These are phyloP conservation scores for Macrosteles quadrilineatus DNA, from an alignment of 1,140 invertebrate genomes.

Conservation along the genomic window DNA sequence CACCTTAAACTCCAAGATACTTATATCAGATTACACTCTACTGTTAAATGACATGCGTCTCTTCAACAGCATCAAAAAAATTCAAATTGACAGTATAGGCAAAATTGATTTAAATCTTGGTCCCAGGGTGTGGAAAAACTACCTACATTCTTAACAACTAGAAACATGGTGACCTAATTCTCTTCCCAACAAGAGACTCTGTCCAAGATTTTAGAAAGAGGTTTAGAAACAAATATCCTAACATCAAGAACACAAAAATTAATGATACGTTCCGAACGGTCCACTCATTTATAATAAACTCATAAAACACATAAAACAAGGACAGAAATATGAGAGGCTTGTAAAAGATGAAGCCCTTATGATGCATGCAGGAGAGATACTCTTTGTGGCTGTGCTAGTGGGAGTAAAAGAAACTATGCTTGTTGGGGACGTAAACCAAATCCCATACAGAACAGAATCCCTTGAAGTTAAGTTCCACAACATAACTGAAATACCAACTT, in stretches of 20 bases:
- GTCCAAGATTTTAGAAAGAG: background rate
- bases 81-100: background rate
- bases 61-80: background rate
- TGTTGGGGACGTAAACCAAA: too few species aligned
- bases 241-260: background rate
- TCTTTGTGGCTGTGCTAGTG: too few species aligned
- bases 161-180: background rate
- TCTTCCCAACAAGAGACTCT: slow-evolving; percentile 3
- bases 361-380: too few species aligned
- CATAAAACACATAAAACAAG: too few species aligned
- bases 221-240: background rate
- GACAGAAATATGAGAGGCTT: too few species aligned
- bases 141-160: slow-evolving; percentile 1
- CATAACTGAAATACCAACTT: too few species aligned
- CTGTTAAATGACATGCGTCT: background rate
- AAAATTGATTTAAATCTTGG: background rate
- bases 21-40: background rate
- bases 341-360: too few species aligned
- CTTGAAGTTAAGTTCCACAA: too few species aligned
- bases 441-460: too few species aligned
- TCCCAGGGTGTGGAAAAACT: background rate
- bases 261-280: background rate
- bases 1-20: background rate
- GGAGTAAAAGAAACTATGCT: too few species aligned
- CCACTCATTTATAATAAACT: too few species aligned